Evolutionary conservation across 1,140 invertebrate genomes (phyloP).

Genomic region (Pomacea maculata): DNA sequence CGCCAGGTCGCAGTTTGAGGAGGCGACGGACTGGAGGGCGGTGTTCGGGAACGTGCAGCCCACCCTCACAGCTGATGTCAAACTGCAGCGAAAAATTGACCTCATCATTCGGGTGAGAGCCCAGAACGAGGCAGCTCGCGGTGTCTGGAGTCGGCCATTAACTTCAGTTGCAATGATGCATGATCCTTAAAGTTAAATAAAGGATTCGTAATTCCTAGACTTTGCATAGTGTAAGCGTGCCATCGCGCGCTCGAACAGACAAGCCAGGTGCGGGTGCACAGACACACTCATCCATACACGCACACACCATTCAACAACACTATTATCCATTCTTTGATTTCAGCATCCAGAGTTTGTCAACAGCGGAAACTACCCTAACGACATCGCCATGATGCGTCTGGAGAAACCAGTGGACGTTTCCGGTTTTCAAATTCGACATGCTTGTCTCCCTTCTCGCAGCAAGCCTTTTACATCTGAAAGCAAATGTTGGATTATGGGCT

Average conservation of each 20-base stretch:
- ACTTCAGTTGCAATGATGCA: too few relatives aligned
- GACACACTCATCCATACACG: too few relatives aligned
- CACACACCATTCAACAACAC: too few relatives aligned
- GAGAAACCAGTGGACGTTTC: conserved; percentile 37
- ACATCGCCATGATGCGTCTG: conserved; percentile 51
- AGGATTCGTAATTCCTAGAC: too few relatives aligned
- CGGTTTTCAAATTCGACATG: conserved; percentile 40
- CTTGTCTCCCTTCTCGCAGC: conserved; percentile 40
- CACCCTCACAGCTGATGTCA: conserved; percentile 20
- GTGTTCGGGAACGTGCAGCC: conserved; percentile 35
- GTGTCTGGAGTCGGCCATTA: too few relatives aligned
- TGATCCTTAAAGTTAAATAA: too few relatives aligned
- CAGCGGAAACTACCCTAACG: conserved; percentile 52
- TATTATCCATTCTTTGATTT: background rate
- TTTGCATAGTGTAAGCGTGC: too few relatives aligned
- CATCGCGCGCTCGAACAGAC: too few relatives aligned
- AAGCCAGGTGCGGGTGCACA: too few relatives aligned
- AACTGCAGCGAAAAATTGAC: conserved; percentile 33
- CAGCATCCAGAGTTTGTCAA: conserved; percentile 49
- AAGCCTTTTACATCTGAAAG: conserved; percentile 33
- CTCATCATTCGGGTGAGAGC: conserved; percentile 35
- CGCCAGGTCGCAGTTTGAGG: conserved; percentile 36
- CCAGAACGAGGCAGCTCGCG: background rate
- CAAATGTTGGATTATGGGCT: conserved; percentile 56
- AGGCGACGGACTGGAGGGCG: conserved; percentile 40